Base-by-base conservation (phyloP, 2,888 invertebrate genomes). In the Oscheius myriophilus region DNA sequence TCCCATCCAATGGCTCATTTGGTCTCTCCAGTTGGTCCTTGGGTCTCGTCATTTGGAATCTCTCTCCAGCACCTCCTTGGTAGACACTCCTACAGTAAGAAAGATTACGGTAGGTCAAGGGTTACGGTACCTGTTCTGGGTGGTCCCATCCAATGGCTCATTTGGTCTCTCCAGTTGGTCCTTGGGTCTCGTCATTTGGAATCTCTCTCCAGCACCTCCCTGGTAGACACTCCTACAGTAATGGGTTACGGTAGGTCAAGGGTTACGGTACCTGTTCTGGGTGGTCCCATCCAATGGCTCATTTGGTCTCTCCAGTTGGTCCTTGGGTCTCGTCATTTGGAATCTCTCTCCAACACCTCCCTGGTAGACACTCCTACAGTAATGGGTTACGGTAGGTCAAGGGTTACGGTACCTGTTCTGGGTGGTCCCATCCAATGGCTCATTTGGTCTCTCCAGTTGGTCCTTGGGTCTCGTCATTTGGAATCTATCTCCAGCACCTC, bases 201-300 rank as follows among this genome's bases (percentile, higher is more conserved):
- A 46, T 11, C 46, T 46, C 4, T 46, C 46, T 16, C 46, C 46
- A 46, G 46, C 3, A 46, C 46, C 46, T 46, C 46, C 46, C 46
- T 46, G 46, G 11, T 46, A 46, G 46, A 11, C 12, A 16, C n/a
- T 18, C 11, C 46, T 46, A 11, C 2, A 46, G 11, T 12, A 46
- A 46, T 46, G 14, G 9, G 43, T 43, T 43, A n/a, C n/a, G n/a
- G n/a, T n/a, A n/a, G n/a, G 33, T 33, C 33, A 33, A 33, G 9
- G n/a, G n/a, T 9, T 33, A 18, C 18, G n/a, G 16, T 46, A 46
- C 46, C 18, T 46, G 46, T 46, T 46, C 46, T 46, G 46, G 16
- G 46, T 46, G 46, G 18, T 16, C 16, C n/a, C 46, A 46, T 46
- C 46, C 12, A 46, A 4, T 7, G 46, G 46, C 3, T 46, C 46